A percentile compares a stretch with the other conserved stretches of the same genome.
Evolutionary conservation across 1,140 invertebrate species (phyloP).

Genomic region (Drosophila lacertosa): DNA sequence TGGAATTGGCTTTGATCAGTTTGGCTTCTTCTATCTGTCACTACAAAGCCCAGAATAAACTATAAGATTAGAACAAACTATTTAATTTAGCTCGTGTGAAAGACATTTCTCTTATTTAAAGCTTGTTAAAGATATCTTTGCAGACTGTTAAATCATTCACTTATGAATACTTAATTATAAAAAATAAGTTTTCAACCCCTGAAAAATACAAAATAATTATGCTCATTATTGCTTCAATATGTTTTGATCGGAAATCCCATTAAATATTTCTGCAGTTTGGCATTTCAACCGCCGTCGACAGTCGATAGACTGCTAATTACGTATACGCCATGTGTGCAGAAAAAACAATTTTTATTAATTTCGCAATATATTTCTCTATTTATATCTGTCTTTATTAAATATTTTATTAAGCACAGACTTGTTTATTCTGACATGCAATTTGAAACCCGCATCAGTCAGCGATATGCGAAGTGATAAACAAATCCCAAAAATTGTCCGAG

Average conservation of each 20-base stretch:
- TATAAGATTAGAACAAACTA: too few relatives aligned
- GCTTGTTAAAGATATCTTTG: too few relatives aligned
- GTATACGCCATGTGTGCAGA: slow-evolving; percentile 11
- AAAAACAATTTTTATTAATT: not conserved
- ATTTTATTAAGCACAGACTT: not conserved
- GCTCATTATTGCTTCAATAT: slow-evolving; percentile 14
- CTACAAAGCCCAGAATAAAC: too few relatives aligned
- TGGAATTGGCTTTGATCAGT: too few relatives aligned
- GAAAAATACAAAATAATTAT: not conserved
- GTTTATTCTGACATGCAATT: not conserved
- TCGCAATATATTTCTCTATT: not conserved
- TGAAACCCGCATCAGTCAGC: not conserved
- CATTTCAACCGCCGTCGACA: not conserved
- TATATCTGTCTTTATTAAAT: not conserved
- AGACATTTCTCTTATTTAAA: too few relatives aligned
- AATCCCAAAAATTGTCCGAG: not conserved
- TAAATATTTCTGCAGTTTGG: not conserved
- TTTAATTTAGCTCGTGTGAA: too few relatives aligned
- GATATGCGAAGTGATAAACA: not conserved
- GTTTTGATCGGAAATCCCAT: slow-evolving; percentile 12
- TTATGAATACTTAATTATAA: too few relatives aligned
- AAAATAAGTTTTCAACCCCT: too few relatives aligned
- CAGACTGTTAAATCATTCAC: too few relatives aligned
- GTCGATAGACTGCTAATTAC: not conserved
- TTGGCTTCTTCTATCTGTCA: too few relatives aligned